Evolutionary conservation across 2,888 invertebrate genomes (phyloP), one percentile per base, ranked within the genome.

Genomic region (Drosophila aldrichi): DNA sequence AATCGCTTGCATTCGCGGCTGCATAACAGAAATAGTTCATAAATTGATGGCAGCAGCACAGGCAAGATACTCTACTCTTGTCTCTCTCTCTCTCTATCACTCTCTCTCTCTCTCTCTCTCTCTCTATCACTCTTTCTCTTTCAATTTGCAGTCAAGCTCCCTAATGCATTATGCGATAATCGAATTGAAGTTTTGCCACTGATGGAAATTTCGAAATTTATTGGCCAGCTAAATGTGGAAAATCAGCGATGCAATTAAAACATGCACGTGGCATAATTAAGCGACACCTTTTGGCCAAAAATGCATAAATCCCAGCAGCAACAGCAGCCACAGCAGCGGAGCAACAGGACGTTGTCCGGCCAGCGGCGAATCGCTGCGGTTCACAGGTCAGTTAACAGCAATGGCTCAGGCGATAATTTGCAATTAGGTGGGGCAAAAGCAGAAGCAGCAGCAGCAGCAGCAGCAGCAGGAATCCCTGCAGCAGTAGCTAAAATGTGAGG

Each of bases 231-330:
- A 79, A 87, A 84, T 82, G 65, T 68, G 80, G 79, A 66, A 83
- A 81, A 84, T 78, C 79, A 76, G 68, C 61, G 70, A 38, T 62
- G 77, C 88, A 89, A 89, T 84, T 89, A 84, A 82, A 82, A 81
- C 78, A 56, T 73, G 89, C 81, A 83, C 89, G 71, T 74, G 87
- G 84, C 87, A 87, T 83, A 83, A 89, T 83, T 89, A 75, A 89
- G 82, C 66, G 64, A 67, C 82, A 89, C 75, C 81, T 78, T 78
- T 65, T 77, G 77, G 70, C 64, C 66, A 69, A 70, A 70, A 70
- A 60, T 51, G 58, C 54, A 77, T 85, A 88, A 82, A 85, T 88
- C 67, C 60, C 56, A 38, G 32, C 10, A n/a, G 40, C 12, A 25
- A 41, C 8, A 38, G 38, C 1, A 34, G 32, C 9, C 14, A 34